Base-by-base conservation (phyloP, 2,888 invertebrate genomes). In the Thecocarcelia acutangulata region DNA sequence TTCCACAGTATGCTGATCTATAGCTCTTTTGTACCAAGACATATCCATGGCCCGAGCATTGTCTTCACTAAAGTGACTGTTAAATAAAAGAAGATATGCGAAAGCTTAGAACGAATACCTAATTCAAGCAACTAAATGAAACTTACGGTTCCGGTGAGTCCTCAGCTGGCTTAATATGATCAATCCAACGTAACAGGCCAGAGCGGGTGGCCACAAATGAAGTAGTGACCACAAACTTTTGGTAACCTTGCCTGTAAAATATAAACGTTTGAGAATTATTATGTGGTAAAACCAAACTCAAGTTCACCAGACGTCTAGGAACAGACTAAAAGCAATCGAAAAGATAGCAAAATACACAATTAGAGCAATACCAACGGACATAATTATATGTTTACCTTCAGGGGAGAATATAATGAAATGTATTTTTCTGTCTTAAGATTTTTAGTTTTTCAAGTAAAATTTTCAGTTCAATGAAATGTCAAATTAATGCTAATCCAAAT, bases 171-270 rank as follows among this genome's bases (percentile, higher is more conserved):
- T 92, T 91, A 54, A 92, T 92, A 87, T 95, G 95, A 88, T 97
- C 96, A 40, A 95, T 95, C 97, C 97, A 97, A 86, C 96, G 93
- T 52, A 97, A 92, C 0, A 97, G 92, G 46, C 97, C 97, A 88
- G 97, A 97, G 85, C 97, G 93, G 0, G 97, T 97, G 1, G 97
- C 97, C 86, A 97, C 95, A 92, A 97, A 97, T 8, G 96, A 95
- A 84, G 95, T 92, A 59, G 94, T 94, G 82, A 96, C 94, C 85
- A 95, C 95, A 90, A 97, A 97, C 92, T 96, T 96, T 91, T 96
- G 94, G 91, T 95, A 95, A 84, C 96, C 96, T 94, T 96, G 95
- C 90, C 97, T 97, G 94, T 87, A 86, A 80, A 74, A 19, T 24
- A n/a, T 15, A 4, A 66, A 59, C 81, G 66, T 13, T 12, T 12